Percentiles rank a stretch among this genome's conserved stretches.
phyloP scores from a whole-genome alignment of 2,797 vertebrate genomes.

The Basileuterus tristriatus region DNA sequence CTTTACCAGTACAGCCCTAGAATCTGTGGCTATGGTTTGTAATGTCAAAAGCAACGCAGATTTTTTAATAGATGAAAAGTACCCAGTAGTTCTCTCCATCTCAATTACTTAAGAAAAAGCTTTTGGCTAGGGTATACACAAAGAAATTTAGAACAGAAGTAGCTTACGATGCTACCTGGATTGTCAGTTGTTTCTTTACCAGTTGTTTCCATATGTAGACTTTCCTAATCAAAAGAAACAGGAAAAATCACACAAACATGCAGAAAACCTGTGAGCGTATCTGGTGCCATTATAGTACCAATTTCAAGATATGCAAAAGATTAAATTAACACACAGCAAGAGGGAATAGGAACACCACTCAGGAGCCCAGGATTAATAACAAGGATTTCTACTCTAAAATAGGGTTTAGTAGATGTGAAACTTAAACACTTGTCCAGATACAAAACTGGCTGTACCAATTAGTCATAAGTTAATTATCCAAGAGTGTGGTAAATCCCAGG shows the following conservation, averaged over 20 bases:
- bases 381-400: background rate
- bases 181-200: slow-evolving; percentile 81
- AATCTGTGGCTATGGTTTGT: background rate
- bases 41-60: background rate
- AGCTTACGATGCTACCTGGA: slow-evolving; percentile 79
- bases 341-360: background rate
- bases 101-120: background rate
- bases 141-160: background rate
- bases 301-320: background rate
- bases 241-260: background rate
- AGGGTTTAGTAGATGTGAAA: background rate
- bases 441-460: background rate
- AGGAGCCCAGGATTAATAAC: background rate
- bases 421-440: background rate
- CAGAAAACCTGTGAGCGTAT: background rate
- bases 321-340: background rate
- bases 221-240: slow-evolving; percentile 64
- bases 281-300: background rate
- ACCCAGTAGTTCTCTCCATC: background rate
- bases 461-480: background rate
- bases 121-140: background rate
- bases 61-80: background rate
- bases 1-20: background rate
- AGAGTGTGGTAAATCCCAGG: background rate
- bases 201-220: slow-evolving; percentile 78